Conservation (phyloP, 2,888 invertebrate species). For the Drosophila nigricruria region DNA sequence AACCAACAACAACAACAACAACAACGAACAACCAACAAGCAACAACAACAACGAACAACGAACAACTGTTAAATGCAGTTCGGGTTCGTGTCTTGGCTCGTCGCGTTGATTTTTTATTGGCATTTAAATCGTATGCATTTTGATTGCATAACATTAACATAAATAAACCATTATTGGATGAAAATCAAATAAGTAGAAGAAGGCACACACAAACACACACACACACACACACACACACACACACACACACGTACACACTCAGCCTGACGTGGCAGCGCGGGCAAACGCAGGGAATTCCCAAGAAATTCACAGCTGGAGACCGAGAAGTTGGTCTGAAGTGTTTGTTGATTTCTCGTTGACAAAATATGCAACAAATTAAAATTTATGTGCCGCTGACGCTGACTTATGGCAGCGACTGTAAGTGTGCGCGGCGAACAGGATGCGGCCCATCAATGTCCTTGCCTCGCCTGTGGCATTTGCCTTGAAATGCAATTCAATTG, state of each 20-base stretch:
- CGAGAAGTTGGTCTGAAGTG: conserved; percentile 37
- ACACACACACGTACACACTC: background rate
- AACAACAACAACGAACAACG: conserved; percentile 51
- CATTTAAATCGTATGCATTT: conserved; percentile 82
- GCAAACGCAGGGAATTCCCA: conserved; percentile 82
- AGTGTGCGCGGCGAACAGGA: conserved; percentile 59
- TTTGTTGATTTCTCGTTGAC: conserved; percentile 76
- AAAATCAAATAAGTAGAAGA: conserved; percentile 16
- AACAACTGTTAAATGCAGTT: conserved; percentile 67
- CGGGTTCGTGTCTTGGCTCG: conserved; percentile 48
- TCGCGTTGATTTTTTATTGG: conserved; percentile 81
- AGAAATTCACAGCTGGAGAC: conserved; percentile 84
- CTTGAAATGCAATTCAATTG: conserved; percentile 83
- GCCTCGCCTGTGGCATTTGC: conserved; percentile 34
- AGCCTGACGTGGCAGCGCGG: conserved; percentile 12
- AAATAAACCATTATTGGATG: conserved; percentile 80
- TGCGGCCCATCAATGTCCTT: conserved; percentile 80
- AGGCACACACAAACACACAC: conserved; percentile 18
- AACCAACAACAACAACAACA: conserved; percentile 55
- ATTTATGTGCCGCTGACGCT: conserved; percentile 70
- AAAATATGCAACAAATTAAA: conserved; percentile 81
- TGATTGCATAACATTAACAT: conserved; percentile 83
- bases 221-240: conserved; percentile 11
- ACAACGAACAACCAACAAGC: conserved; percentile 39
- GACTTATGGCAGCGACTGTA: conserved; percentile 60